phyloP scores from a whole-genome alignment of 2,797 vertebrate species.

The Tangara arthus region DNA sequence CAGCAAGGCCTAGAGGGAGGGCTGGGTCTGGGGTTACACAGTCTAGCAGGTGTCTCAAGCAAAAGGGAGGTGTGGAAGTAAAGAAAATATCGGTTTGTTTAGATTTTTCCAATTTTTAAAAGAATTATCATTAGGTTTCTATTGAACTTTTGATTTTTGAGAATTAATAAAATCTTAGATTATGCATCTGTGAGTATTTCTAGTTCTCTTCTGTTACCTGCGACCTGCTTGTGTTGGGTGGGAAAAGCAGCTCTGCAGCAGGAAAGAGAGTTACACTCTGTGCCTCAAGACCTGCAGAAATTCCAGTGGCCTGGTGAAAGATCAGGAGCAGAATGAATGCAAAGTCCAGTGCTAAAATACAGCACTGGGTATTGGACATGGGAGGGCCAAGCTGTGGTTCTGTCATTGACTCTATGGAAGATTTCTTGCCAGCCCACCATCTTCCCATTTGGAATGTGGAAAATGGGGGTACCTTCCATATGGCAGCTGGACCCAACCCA shows the following conservation, averaged over 20 bases:
- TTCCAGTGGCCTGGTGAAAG: not conserved
- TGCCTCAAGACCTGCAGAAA: not conserved
- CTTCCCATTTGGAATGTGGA: not conserved
- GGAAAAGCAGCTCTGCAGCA: not conserved
- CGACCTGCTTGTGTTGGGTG: not conserved
- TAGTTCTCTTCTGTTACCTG: not conserved
- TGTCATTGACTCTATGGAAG: not conserved
- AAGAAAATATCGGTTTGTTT: not conserved
- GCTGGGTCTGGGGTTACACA: accelerated
- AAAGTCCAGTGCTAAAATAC: not conserved
- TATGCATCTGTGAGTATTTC: not conserved
- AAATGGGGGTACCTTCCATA: not conserved
- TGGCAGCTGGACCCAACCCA: not conserved
- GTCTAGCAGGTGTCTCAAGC: not conserved
- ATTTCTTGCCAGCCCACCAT: not conserved
- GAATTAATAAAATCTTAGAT: conserved; percentile 51
- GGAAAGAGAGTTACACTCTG: not conserved
- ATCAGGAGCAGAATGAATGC: not conserved
- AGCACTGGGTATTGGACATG: not conserved
- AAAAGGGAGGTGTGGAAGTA: not conserved
- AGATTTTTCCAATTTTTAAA: not conserved
- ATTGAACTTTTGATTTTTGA: not conserved
- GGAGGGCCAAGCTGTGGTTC: not conserved
- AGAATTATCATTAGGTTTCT: not conserved
- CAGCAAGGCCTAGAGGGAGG: conserved; percentile 48